Base-by-base conservation (phyloP, 2,888 invertebrate genomes). In the Ryuthela nishihirai region DNA sequence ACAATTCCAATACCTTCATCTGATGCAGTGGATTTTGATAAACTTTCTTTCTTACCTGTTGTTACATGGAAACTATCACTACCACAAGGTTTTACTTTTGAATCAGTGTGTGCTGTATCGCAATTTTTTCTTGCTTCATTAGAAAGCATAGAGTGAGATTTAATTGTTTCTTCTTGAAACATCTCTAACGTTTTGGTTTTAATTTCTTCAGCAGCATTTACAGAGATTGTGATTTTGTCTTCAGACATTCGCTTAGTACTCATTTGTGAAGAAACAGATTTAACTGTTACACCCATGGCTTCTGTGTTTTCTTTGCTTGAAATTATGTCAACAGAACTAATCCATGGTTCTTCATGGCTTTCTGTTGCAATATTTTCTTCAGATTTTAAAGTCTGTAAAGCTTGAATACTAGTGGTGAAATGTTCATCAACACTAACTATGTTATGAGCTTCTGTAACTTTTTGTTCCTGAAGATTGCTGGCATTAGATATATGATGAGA, bases 211-310 rank as follows among this genome's bases (percentile, higher is more conserved):
- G 9, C 12, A 29, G 53, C 38, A 34, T 59, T 59, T 1, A 59
- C 48, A n/a, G 59, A 59, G 26, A 59, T 59, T 44, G 59, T 59
- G 24, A 59, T 53, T 48, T 44, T 53, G 18, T 59, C 59, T 32
- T 59, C 59, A 2, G 25, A 38, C n/a, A 53, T 44, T 39, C 39
- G 47, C 32, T 24, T 52, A 39, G 25, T 41, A 59, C 44, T 48
- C 3, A 59, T 7, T n/a, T 45, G 35, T 18, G 48, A 53, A 15
- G 56, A 40, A 15, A 35, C 35, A 9, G 48, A 36, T 29, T 36
- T 48, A 17, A 47, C 52, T 32, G 53, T 47, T 10, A 47, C 53
- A 52, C 47, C 58, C 34, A 5, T 26, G 17, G 21, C 24, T 20
- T n/a, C n/a, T n/a, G n/a, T n/a, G n/a, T n/a, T n/a, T n/a, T n/a